A percentile compares a stretch with the other conserved stretches of the same genome.
phyloP scores from a whole-genome alignment of 2,113 vertebrate genomes.

The Hydropotes inermis region DNA sequence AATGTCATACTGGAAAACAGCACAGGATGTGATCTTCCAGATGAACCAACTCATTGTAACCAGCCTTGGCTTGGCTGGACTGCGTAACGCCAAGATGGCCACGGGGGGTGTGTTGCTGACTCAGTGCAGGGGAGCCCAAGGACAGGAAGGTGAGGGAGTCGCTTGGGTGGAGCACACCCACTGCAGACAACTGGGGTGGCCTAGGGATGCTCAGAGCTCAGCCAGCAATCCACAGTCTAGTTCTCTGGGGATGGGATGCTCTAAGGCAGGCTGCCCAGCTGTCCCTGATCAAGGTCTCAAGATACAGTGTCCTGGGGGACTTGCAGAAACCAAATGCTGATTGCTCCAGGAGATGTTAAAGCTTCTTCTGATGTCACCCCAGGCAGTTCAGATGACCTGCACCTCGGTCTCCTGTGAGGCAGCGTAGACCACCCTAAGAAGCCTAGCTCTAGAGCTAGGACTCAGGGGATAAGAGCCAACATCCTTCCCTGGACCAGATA shows the following conservation, averaged over 20 bases:
- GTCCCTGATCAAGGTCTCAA: neutral
- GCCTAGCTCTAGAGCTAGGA: neutral
- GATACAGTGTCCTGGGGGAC: neutral
- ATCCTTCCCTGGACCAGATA: neutral
- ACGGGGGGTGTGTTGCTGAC: neutral
- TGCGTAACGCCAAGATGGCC: neutral
- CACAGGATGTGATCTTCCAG: constrained; percentile 48
- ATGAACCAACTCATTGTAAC: constrained; percentile 37
- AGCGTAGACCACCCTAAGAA: neutral
- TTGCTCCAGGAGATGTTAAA: neutral
- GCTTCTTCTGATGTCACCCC: neutral
- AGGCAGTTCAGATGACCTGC: neutral
- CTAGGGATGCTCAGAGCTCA: neutral
- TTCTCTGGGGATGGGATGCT: neutral
- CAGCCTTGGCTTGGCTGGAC: constrained; percentile 31
- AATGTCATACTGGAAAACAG: neutral
- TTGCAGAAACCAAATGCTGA: neutral
- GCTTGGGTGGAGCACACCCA: neutral
- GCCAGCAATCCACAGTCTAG: neutral
- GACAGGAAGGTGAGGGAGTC: neutral
- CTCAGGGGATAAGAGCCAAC: neutral
- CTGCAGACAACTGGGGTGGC: neutral
- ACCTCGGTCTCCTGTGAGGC: neutral
- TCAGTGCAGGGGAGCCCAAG: neutral
- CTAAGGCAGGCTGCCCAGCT: neutral